phyloP scores from a whole-genome alignment of 2,113 vertebrate genomes.

The Xiphophorus couchianus region DNA sequence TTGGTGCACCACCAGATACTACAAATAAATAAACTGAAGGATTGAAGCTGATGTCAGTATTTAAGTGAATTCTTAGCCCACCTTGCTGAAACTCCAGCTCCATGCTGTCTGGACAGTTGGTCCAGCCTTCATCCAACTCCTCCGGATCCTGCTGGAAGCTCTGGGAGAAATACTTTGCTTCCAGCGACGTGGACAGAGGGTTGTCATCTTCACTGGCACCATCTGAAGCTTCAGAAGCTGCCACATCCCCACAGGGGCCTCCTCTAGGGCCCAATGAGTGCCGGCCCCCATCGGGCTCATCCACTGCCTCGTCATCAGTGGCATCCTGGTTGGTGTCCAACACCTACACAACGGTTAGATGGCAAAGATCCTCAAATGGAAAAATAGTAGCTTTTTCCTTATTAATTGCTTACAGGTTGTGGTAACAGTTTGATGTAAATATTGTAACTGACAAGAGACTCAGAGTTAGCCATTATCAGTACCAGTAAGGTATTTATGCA shows the following conservation, averaged over 20 bases:
- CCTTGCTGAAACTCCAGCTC: conserved; percentile 74
- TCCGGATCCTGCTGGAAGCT: conserved; percentile 68
- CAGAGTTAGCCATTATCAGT: no score
- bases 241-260: conserved; percentile 59
- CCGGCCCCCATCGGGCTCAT: conserved; percentile 50
- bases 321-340: conserved; percentile 38
- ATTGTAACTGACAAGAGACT: no score
- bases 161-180: conserved; percentile 83
- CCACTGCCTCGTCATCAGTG: conserved; percentile 43
- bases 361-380: neutral
- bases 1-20: no score
- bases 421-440: no score
- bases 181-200: conserved; percentile 68
- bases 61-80: conserved; percentile 10
- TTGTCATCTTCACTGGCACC: conserved; percentile 54
- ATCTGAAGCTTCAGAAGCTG: conserved; percentile 40
- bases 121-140: conserved; percentile 71
- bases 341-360: conserved; percentile 20
- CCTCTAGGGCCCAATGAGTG: conserved; percentile 52
- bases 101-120: conserved; percentile 61
- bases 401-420: no score
- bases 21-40: neutral
- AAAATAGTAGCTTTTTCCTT: no score
- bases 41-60: neutral
- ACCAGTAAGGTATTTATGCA: no score